A percentile compares a stretch with the other conserved stretches of the same genome.
These are phyloP conservation scores for Linyphia triangularis DNA, from an alignment of 2,888 invertebrate species.

Conservation along the genomic window DNA sequence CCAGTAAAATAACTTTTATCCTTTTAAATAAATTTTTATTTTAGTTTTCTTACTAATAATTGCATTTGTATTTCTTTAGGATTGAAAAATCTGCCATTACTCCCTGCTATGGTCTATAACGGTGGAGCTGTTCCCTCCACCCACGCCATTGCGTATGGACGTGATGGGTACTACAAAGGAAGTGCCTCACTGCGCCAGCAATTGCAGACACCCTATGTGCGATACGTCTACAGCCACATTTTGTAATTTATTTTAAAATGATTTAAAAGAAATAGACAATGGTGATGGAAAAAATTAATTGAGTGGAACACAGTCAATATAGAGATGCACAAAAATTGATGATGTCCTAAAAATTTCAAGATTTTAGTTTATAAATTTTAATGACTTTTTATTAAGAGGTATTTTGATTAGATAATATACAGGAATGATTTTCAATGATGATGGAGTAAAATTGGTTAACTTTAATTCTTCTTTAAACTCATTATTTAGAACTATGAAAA, in stretches of 20 bases:
- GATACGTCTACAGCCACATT: constrained; percentile 59
- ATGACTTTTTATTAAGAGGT: background rate
- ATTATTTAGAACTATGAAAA: no score
- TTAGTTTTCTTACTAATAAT: no score
- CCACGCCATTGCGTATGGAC: constrained; percentile 6
- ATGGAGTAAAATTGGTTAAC: background rate
- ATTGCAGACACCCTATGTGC: constrained; percentile 50
- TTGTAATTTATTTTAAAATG: constrained; percentile 17
- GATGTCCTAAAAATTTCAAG: background rate
- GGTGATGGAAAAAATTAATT: no score
- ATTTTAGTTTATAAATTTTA: background rate
- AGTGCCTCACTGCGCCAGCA: constrained; percentile 40
- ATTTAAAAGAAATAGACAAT: no score
- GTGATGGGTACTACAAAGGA: constrained; percentile 20
- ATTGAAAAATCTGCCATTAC: constrained; percentile 34
- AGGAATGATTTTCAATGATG: no score
- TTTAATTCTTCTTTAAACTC: background rate
- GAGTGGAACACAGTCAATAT: no score
- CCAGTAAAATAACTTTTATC: no score
- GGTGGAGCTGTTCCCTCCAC: constrained; percentile 1
- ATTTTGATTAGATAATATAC: no score
- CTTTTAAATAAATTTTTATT: no score
- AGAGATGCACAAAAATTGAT: no score
- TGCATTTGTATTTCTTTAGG: no score
- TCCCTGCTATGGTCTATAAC: constrained; percentile 57